Evolutionary conservation across 2,113 vertebrate species (phyloP).

Genomic region (Microcebus tavaratra): DNA sequence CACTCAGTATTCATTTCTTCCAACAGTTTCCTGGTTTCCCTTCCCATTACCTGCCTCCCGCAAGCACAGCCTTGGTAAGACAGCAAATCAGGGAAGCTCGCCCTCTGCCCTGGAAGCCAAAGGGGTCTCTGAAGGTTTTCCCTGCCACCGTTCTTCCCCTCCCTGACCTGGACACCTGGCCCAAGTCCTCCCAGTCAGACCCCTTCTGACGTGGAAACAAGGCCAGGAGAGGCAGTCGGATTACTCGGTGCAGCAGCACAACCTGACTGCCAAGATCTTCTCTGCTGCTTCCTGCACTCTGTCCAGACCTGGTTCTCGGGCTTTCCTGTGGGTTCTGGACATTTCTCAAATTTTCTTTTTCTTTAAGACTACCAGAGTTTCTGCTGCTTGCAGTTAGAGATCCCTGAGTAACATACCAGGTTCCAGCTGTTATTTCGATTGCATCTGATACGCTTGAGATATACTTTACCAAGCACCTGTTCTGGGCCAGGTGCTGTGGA

Average conservation of each 20-base stretch:
- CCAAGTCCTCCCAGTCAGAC: not conserved
- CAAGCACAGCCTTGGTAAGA: not conserved
- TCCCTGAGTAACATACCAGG: not conserved
- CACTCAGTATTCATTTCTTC: not conserved
- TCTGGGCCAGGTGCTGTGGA: not conserved
- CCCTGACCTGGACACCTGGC: not conserved
- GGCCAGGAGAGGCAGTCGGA: not conserved
- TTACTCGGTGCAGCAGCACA: rapidly evolving
- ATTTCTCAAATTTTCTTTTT: not conserved
- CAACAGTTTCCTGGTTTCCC: not conserved
- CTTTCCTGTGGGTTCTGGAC: not conserved
- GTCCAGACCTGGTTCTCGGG: not conserved
- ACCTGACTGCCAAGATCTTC: not conserved
- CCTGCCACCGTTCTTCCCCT: not conserved
- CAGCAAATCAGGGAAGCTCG: not conserved
- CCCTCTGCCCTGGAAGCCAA: not conserved
- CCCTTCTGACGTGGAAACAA: not conserved
- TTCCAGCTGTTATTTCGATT: not conserved
- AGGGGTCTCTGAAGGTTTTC: not conserved
- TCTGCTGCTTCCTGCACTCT: not conserved
- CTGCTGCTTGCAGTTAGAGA: not conserved
- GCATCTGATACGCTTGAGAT: not conserved
- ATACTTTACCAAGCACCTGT: not conserved
- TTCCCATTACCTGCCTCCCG: not conserved
- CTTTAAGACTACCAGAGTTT: not conserved